Conservation (phyloP, 2,113 vertebrate genomes). For the Syngnathus floridae region DNA sequence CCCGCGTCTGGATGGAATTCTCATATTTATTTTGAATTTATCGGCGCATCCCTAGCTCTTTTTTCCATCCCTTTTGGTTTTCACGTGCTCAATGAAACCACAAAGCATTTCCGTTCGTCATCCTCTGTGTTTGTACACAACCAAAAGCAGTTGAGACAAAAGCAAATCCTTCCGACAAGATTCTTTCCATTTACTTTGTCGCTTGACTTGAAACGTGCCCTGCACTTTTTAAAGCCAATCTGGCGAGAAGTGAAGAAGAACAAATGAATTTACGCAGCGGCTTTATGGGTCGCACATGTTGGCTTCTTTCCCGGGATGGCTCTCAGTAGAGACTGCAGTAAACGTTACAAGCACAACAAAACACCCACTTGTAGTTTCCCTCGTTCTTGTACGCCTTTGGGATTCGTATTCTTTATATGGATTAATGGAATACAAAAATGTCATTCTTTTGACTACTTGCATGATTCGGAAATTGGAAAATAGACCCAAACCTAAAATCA, state of each 20-base stretch:
- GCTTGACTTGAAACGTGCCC: not conserved
- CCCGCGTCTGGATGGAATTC: not conserved
- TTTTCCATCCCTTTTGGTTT: not conserved
- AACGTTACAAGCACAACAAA: conserved; percentile 8
- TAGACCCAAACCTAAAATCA: no score
- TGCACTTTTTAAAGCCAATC: not conserved
- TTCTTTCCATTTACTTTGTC: conserved; percentile 2
- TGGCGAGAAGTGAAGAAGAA: conserved; percentile 18
- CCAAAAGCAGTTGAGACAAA: not conserved
- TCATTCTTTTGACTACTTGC: no score
- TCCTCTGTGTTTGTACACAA: not conserved
- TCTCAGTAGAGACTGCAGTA: not conserved
- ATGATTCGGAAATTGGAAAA: no score
- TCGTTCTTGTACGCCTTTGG: not conserved
- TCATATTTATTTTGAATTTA: conserved; percentile 23
- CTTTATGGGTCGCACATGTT: conserved; percentile 8
- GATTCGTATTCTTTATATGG: not conserved
- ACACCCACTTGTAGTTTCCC: not conserved
- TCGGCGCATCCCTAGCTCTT: not conserved
- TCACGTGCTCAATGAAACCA: conserved; percentile 2
- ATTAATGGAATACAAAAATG: not conserved
- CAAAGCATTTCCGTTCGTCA: not conserved
- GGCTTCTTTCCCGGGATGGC: not conserved
- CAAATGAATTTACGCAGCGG: conserved; percentile 19
- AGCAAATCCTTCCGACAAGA: not conserved